Evolutionary conservation across 2,888 invertebrate species (phyloP).

Genomic region (Hemicrepidius hirtus): DNA sequence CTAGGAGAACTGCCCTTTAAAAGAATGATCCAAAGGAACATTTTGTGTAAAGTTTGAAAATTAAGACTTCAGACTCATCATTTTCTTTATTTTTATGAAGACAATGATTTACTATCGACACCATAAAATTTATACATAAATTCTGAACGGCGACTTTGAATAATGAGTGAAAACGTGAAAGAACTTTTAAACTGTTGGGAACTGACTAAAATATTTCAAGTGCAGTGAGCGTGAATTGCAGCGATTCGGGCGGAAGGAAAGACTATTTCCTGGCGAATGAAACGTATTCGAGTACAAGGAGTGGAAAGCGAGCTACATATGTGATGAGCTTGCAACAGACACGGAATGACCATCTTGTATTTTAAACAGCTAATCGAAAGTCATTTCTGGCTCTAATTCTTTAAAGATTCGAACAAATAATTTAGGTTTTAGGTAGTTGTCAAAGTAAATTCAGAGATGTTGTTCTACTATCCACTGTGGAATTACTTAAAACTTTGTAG

Average conservation of each 20-base stretch:
- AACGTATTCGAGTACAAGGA: constrained; percentile 50
- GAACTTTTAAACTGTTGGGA: constrained; percentile 46
- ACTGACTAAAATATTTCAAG: constrained; percentile 52
- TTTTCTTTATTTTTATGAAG: too few relatives aligned
- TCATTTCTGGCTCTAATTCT: background rate
- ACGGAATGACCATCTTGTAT: constrained; percentile 35
- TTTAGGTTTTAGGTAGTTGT: too few relatives aligned
- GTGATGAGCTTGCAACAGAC: constrained; percentile 45
- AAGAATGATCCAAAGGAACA: too few relatives aligned
- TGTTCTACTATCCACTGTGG: too few relatives aligned
- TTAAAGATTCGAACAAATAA: too few relatives aligned
- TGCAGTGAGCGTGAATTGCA: constrained; percentile 53
- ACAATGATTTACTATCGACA: constrained; percentile 17
- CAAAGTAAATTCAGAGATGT: too few relatives aligned
- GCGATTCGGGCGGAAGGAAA: constrained; percentile 53
- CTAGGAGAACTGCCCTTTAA: too few relatives aligned
- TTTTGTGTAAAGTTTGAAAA: too few relatives aligned
- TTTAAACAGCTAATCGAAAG: constrained; percentile 17
- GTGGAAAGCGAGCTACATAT: constrained; percentile 50
- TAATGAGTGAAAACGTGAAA: constrained; percentile 44
- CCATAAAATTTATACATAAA: constrained; percentile 31
- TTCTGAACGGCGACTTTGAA: constrained; percentile 32
- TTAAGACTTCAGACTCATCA: too few relatives aligned
- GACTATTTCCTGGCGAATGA: constrained; percentile 51
- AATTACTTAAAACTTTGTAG: too few relatives aligned